A percentile compares a stretch with the other conserved stretches of the same genome.
These are phyloP conservation scores for Didymodactylos carnosus DNA, from an alignment of 2,888 invertebrate species.

Conservation along the genomic window DNA sequence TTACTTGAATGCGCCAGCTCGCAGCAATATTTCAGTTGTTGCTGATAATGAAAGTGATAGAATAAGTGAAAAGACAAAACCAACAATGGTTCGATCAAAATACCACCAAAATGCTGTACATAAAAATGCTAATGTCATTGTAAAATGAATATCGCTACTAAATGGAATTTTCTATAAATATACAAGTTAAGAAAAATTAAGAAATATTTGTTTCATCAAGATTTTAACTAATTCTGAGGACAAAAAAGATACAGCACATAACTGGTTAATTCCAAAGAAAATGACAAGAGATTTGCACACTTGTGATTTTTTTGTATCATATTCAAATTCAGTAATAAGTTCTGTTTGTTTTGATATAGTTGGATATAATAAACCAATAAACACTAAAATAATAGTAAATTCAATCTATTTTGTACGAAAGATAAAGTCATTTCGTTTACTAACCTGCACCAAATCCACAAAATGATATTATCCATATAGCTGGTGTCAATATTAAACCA, in stretches of 20 bases:
- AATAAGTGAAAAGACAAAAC: conserved; percentile 40
- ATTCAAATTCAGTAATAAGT: too few species aligned
- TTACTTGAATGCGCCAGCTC: neutral
- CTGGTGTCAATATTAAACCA: neutral
- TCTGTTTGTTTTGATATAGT: neutral
- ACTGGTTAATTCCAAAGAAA: conserved; percentile 9
- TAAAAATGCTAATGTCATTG: neutral
- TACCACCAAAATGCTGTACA: conserved; percentile 14
- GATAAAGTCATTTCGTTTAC: neutral
- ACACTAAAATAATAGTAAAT: neutral
- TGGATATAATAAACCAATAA: neutral
- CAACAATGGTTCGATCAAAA: conserved; percentile 34
- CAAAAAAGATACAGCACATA: neutral
- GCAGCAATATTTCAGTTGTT: neutral
- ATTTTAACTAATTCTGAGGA: neutral
- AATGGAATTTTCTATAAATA: conserved; percentile 14
- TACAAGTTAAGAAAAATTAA: too few species aligned
- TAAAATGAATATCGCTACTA: conserved; percentile 7
- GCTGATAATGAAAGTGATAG: neutral
- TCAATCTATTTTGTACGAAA: too few species aligned
- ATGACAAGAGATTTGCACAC: neutral
- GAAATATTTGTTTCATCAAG: too few species aligned
- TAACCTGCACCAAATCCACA: neutral
- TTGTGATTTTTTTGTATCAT: neutral
- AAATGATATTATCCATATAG: neutral